phyloP scores from a whole-genome alignment of 1,140 invertebrate species.

The Zaprionus ghesquierei region DNA sequence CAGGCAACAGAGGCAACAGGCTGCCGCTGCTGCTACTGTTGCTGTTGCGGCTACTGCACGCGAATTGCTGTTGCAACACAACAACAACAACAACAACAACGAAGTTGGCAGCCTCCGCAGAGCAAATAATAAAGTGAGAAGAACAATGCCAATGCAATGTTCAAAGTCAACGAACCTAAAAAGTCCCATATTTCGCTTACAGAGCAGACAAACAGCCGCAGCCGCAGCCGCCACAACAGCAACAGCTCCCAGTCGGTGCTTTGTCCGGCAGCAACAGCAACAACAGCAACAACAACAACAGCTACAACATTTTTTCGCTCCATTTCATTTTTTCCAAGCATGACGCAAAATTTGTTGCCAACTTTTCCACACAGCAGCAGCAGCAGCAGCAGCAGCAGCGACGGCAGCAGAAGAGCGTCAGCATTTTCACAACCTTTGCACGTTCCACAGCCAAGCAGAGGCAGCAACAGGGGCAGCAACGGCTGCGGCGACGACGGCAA shows the following conservation, averaged over 20 bases:
- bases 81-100: conserved; percentile 12
- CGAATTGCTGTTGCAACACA: conserved; percentile 71
- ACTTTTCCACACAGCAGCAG: conserved; percentile 65
- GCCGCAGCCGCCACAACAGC: conserved; percentile 19
- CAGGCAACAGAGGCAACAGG: neutral
- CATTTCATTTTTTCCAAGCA: conserved; percentile 81
- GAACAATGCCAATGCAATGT: conserved; percentile 80
- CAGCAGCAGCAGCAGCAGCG: conserved; percentile 56
- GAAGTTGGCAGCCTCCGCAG: conserved; percentile 41
- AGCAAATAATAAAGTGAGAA: conserved; percentile 81
- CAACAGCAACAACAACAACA: conserved; percentile 29
- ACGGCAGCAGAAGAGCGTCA: conserved; percentile 40
- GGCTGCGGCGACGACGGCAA: conserved; percentile 61
- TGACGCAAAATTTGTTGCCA: conserved; percentile 81
- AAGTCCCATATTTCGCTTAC: conserved; percentile 76
- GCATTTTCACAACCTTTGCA: conserved; percentile 81
- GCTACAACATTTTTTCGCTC: conserved; percentile 74
- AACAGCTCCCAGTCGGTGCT: conserved; percentile 52
- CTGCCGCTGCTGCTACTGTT: conserved; percentile 40
- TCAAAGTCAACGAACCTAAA: conserved; percentile 79
- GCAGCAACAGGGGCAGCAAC: conserved; percentile 30
- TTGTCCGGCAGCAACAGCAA: conserved; percentile 59
- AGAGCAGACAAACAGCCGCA: conserved; percentile 52
- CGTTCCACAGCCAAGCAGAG: conserved; percentile 60
- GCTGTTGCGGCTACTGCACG: conserved; percentile 69